phyloP scores from a whole-genome alignment of 2,113 vertebrate genomes.

The Tachycineta bicolor region DNA sequence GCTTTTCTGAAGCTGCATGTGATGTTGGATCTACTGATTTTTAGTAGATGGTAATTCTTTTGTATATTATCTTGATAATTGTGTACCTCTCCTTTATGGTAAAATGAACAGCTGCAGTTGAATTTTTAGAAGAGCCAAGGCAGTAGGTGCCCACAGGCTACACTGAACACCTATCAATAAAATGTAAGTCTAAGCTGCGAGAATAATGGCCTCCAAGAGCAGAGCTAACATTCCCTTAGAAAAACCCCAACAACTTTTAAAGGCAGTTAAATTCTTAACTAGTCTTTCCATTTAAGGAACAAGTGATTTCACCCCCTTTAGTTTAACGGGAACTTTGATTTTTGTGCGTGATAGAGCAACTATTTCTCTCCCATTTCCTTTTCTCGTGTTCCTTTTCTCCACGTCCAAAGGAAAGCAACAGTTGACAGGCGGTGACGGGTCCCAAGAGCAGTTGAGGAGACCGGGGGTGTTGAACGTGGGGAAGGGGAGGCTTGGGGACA shows the following conservation, averaged over 20 bases:
- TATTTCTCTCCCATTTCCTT: neutral
- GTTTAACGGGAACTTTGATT: neutral
- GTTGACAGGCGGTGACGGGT: neutral
- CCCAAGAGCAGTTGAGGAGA: neutral
- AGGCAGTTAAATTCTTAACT: neutral
- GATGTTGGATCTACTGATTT: neutral
- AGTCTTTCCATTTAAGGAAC: neutral
- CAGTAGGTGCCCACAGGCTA: neutral
- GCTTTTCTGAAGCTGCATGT: neutral
- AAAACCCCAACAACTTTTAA: neutral
- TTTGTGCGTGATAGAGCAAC: neutral
- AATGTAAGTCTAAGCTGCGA: neutral
- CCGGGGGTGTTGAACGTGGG: neutral
- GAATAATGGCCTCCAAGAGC: neutral
- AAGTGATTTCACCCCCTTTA: neutral
- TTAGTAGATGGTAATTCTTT: neutral
- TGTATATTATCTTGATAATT: neutral
- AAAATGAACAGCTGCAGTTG: neutral
- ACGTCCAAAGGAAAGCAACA: neutral
- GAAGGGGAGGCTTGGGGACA: neutral
- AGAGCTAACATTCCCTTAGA: neutral
- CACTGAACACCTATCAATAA: neutral
- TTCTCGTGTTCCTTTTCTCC: neutral
- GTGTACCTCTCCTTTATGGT: neutral
- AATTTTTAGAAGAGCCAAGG: neutral